Conservation (phyloP, 1,140 invertebrate genomes). For the Antheraea mylitta region DNA sequence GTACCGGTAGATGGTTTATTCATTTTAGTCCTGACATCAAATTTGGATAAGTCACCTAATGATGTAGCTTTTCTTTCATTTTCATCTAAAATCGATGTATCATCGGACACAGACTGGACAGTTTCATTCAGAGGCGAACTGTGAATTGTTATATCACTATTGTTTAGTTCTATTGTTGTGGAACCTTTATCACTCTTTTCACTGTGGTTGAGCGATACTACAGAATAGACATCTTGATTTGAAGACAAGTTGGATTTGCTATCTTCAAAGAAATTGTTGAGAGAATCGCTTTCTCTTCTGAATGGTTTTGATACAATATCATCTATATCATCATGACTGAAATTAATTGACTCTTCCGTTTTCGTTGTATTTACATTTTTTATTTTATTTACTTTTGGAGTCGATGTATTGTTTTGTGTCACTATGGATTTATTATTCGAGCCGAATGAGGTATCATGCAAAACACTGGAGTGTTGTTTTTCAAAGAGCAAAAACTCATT, state of each 20-base stretch:
- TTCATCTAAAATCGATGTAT: conserved; percentile 80
- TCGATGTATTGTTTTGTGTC: conserved; percentile 62
- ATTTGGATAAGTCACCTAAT: conserved; percentile 88
- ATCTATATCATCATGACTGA: conserved; percentile 72
- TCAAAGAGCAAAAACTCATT: conserved; percentile 66
- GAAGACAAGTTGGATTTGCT: conserved; percentile 74
- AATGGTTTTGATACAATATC: conserved; percentile 72
- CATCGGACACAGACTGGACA: conserved; percentile 58
- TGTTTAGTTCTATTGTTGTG: conserved; percentile 83
- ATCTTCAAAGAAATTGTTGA: conserved; percentile 76
- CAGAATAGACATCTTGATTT: conserved; percentile 70
- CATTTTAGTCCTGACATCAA: conserved; percentile 81
- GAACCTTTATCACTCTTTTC: conserved; percentile 73
- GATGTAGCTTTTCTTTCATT: conserved; percentile 89
- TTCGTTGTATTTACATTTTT: conserved; percentile 39
- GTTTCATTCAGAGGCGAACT: conserved; percentile 82
- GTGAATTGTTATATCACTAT: conserved; percentile 87
- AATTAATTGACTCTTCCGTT: conserved; percentile 67
- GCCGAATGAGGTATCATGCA: conserved; percentile 49
- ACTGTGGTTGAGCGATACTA: conserved; percentile 70
- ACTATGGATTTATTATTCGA: conserved; percentile 28
- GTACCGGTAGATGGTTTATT: conserved; percentile 75
- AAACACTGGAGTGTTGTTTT: conserved; percentile 64
- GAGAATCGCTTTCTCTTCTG: conserved; percentile 73
- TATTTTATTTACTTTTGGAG: conserved; percentile 64